Evolutionary conservation across 35 echinoderm and acorn worm genomes (phyloP).

Genomic region (Heliocidaris erythrogramma): DNA sequence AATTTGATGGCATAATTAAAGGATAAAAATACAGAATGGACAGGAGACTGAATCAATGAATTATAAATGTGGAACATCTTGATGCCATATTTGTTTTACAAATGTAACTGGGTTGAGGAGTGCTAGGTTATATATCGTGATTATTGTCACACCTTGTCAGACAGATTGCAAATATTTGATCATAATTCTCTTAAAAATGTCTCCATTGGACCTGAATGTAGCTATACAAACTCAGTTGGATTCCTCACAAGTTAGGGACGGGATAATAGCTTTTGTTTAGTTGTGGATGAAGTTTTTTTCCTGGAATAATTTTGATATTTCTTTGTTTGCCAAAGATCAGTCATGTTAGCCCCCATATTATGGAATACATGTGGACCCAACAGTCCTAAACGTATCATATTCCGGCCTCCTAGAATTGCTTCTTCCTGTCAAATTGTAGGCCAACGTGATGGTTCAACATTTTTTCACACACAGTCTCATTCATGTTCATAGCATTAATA

Average conservation of each 20-base stretch:
- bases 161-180: conserved; percentile 6
- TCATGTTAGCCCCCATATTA: not conserved
- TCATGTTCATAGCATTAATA: not conserved
- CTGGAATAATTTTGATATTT: not conserved
- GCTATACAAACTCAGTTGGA: no score
- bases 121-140: not conserved
- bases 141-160: conserved; percentile 4
- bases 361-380: no score
- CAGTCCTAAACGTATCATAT: not conserved
- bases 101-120: not conserved
- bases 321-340: not conserved
- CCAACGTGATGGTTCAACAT: not conserved
- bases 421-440: not conserved
- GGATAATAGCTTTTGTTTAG: not conserved
- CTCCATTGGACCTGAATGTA: not conserved
- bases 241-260: not conserved
- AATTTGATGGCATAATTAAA: no score
- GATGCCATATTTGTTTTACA: not conserved
- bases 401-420: not conserved
- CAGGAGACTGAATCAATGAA: not conserved
- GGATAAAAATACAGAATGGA: no score
- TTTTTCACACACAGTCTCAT: not conserved
- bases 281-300: not conserved
- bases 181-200: not conserved
- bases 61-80: no score